These are phyloP conservation scores for Nebria brevicollis DNA, from an alignment of 2,888 invertebrate species.

Conservation along the genomic window DNA sequence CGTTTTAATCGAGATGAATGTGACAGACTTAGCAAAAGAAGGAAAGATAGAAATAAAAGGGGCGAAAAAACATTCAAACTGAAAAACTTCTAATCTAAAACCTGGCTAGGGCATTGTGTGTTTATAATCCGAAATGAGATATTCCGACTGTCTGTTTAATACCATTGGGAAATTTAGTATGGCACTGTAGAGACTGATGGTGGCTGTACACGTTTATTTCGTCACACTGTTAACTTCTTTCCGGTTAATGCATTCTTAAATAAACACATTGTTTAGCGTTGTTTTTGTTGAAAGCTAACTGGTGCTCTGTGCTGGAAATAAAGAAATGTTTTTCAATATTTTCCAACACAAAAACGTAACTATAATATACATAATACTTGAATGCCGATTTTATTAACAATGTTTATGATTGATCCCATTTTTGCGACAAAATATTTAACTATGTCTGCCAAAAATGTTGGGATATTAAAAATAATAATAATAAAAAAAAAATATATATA, in stretches of 20 bases:
- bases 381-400: too few relatives aligned
- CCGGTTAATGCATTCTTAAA: background rate
- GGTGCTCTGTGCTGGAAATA: background rate
- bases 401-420: too few relatives aligned
- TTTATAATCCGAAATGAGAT: slow-evolving; percentile 42
- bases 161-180: slow-evolving; percentile 46
- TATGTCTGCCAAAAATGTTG: too few relatives aligned
- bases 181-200: slow-evolving; percentile 44
- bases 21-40: slow-evolving; percentile 24
- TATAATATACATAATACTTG: too few relatives aligned
- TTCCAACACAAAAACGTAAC: too few relatives aligned
- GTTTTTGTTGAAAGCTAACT: background rate
- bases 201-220: slow-evolving; percentile 22
- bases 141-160: slow-evolving; percentile 42
- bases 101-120: slow-evolving; percentile 34
- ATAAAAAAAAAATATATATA: too few relatives aligned
- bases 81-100: slow-evolving; percentile 44
- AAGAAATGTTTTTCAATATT: background rate
- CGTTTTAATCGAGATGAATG: slow-evolving; percentile 44
- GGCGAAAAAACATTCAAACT: slow-evolving; percentile 33
- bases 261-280: background rate
- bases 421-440: too few relatives aligned
- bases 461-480: too few relatives aligned
- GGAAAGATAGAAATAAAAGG: slow-evolving; percentile 17
- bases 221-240: slow-evolving; percentile 7